Conservation (phyloP, 92 coral and sea anemone genomes). For the Scolanthus callimorphus region DNA sequence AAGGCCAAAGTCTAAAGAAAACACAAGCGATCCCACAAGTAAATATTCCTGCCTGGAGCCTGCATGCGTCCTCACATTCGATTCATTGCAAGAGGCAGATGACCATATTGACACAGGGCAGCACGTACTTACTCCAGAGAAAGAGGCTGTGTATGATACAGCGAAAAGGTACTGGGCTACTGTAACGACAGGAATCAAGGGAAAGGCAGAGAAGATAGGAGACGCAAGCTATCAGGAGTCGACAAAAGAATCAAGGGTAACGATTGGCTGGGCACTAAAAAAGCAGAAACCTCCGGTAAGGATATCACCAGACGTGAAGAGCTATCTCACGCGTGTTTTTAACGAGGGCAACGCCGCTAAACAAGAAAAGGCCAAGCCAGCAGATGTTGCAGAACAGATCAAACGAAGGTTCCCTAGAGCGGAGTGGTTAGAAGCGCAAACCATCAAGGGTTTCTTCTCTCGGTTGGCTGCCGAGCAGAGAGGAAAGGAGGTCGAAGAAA, state of each 20-base stretch:
- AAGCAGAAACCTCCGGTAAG: constrained; percentile 18
- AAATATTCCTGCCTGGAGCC: constrained; percentile 28
- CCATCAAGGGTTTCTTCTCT: constrained; percentile 36
- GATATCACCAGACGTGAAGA: constrained; percentile 30
- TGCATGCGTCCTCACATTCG: constrained; percentile 30
- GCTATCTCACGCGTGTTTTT: constrained; percentile 15
- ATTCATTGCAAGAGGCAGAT: constrained; percentile 36
- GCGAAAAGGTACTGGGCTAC: constrained; percentile 29
- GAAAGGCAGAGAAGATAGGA: constrained; percentile 25
- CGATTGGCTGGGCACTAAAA: constrained; percentile 19
- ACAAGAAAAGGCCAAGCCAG: constrained; percentile 14
- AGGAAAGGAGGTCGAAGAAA: constrained; percentile 23
- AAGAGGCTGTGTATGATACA: constrained; percentile 27
- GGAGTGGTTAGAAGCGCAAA: constrained; percentile 32
- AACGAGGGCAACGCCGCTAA: constrained; percentile 2
- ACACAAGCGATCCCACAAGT: constrained; percentile 4
- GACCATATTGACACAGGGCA: constrained; percentile 36
- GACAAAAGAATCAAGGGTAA: not conserved
- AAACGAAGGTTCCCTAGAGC: constrained; percentile 13
- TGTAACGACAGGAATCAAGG: constrained; percentile 23
- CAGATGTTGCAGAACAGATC: constrained; percentile 21
- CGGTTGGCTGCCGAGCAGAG: constrained; percentile 24
- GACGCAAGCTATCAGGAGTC: not conserved
- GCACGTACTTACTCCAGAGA: constrained; percentile 23
- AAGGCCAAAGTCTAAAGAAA: constrained; percentile 14